Percentiles rank a stretch among this genome's conserved stretches.
These are phyloP conservation scores for Cryptotis parvus DNA, from an alignment of 2,113 vertebrate genomes.

Conservation along the genomic window DNA sequence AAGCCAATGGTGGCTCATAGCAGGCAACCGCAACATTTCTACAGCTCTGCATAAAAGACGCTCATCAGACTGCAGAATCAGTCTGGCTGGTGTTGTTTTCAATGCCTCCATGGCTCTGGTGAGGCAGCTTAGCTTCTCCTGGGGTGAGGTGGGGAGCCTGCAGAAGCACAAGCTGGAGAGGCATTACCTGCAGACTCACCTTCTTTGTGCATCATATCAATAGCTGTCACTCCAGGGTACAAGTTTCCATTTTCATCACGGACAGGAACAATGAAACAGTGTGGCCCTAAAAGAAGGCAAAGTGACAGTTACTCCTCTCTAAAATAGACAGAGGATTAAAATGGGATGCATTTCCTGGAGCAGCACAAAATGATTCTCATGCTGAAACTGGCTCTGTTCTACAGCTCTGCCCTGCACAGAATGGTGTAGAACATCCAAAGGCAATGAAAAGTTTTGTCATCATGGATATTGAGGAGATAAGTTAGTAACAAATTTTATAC, in stretches of 20 bases:
- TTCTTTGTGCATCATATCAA: constrained; percentile 84
- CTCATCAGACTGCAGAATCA: not conserved
- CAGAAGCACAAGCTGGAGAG: not conserved
- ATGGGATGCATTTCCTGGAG: not conserved
- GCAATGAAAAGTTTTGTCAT: not conserved
- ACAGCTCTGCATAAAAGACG: not conserved
- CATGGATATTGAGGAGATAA: not conserved
- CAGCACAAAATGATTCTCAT: not conserved
- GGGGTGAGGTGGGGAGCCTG: too few species aligned
- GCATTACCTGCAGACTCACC: constrained; percentile 32
- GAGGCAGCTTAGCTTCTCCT: not conserved
- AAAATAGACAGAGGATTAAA: not conserved
- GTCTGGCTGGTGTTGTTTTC: not conserved
- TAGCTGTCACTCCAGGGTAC: constrained; percentile 77
- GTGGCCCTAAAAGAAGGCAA: constrained; percentile 79
- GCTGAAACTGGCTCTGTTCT: not conserved
- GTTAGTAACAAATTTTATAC: not conserved
- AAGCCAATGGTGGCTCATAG: not conserved
- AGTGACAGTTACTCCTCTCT: not conserved
- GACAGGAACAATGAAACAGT: constrained; percentile 85
- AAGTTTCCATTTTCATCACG: constrained; percentile 59
- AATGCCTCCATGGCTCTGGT: not conserved
- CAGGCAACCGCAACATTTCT: not conserved
- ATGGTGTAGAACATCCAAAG: not conserved
- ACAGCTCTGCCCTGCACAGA: too few species aligned